phyloP scores from a whole-genome alignment of 2,797 vertebrate genomes.

The Antrozous pallidus region DNA sequence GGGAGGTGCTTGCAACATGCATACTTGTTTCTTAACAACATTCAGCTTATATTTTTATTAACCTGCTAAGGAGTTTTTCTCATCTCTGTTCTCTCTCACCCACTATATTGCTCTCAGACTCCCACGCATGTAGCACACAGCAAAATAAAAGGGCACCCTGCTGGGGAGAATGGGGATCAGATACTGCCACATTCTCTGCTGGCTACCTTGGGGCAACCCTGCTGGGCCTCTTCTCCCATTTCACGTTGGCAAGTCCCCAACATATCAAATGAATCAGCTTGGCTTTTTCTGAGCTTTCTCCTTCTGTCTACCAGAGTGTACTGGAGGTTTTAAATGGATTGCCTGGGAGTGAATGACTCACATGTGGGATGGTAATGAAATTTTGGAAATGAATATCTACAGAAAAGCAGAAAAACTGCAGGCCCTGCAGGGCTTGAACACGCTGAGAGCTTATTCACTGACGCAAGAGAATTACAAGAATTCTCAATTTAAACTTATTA shows the following conservation, averaged over 20 bases:
- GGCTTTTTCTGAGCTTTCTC: conserved; percentile 27
- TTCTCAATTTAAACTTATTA: conserved; percentile 57
- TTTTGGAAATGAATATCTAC: conserved; percentile 59
- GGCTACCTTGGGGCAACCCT: not conserved
- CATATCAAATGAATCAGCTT: not conserved
- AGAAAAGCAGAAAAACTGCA: conserved; percentile 18
- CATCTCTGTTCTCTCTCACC: not conserved
- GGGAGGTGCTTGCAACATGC: not conserved
- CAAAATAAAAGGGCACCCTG: not conserved
- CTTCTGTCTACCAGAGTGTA: not conserved
- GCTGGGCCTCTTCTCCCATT: not conserved
- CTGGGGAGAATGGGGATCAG: not conserved
- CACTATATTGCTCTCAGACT: not conserved
- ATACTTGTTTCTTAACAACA: not conserved
- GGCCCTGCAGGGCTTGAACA: not conserved
- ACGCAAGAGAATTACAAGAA: conserved; percentile 41
- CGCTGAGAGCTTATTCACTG: conserved; percentile 11
- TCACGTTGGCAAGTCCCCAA: not conserved
- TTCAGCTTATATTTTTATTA: not conserved
- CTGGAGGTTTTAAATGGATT: conserved; percentile 52
- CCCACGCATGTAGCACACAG: not conserved
- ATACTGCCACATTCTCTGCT: not conserved
- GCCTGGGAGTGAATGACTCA: conserved; percentile 67
- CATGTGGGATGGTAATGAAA: conserved; percentile 50
- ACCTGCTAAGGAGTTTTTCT: conserved; percentile 10